A percentile compares a stretch with the other conserved stretches of the same genome.
phyloP scores from a whole-genome alignment of 2,797 vertebrate genomes.

The Diceros bicornis region DNA sequence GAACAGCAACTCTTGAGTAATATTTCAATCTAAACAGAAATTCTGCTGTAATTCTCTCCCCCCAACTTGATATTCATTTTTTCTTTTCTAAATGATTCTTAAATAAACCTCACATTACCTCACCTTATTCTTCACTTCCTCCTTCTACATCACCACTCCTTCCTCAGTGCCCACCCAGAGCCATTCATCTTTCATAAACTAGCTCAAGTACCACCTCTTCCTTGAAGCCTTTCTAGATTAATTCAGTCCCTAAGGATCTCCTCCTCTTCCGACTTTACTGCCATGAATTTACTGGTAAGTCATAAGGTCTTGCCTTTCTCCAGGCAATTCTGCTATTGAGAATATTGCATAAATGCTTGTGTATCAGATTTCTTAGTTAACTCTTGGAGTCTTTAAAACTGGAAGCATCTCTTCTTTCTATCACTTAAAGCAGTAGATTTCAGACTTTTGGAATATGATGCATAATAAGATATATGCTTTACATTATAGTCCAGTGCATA shows the following conservation, averaged over 20 bases:
- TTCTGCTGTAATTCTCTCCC: background rate
- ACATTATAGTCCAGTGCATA: background rate
- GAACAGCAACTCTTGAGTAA: background rate
- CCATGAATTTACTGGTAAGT: background rate
- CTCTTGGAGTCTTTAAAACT: background rate
- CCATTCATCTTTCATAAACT: background rate
- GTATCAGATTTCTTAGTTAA: background rate
- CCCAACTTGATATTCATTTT: background rate
- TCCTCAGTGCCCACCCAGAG: background rate
- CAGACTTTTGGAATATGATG: background rate
- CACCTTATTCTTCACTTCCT: background rate
- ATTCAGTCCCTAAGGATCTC: background rate
- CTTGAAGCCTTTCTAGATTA: background rate
- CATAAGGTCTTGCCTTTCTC: background rate
- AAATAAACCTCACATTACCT: background rate
- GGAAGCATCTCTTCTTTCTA: background rate
- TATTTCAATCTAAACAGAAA: conserved; percentile 35
- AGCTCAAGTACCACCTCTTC: background rate
- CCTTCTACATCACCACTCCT: background rate
- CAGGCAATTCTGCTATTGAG: background rate
- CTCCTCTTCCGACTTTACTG: background rate
- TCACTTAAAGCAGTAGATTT: background rate
- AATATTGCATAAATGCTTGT: background rate
- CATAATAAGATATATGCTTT: background rate
- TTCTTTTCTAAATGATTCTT: conserved; percentile 19